Conservation (phyloP, 2,888 invertebrate species). For the Hipparchia semele region DNA sequence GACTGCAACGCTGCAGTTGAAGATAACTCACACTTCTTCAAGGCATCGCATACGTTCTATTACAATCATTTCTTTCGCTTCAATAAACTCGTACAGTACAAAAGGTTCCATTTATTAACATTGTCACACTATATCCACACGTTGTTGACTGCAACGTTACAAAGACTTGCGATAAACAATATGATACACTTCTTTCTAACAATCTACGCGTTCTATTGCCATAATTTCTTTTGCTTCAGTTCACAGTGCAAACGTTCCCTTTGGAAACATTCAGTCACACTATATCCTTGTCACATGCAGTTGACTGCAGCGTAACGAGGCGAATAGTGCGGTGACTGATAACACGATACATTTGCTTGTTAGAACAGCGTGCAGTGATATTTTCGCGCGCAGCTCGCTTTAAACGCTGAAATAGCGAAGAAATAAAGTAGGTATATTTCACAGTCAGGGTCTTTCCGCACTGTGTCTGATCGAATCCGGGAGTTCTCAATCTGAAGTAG, state of each 20-base stretch:
- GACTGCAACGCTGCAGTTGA: background rate
- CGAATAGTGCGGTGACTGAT: slow-evolving; percentile 35
- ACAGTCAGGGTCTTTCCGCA: background rate
- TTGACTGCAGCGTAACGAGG: slow-evolving; percentile 39
- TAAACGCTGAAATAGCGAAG: slow-evolving; percentile 12
- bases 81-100: background rate
- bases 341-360: slow-evolving; percentile 38
- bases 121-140: background rate
- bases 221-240: slow-evolving; percentile 1
- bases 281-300: slow-evolving; percentile 39
- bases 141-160: background rate
- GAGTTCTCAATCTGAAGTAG: no score
- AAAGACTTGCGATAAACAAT: background rate
- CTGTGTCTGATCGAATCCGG: no score
- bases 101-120: background rate
- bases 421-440: background rate
- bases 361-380: slow-evolving; percentile 20
- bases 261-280: slow-evolving; percentile 31
- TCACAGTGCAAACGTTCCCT: slow-evolving; percentile 5
- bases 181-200: background rate
- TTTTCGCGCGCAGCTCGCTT: slow-evolving; percentile 5
- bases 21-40: no score
- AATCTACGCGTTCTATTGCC: background rate
- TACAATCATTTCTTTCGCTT: background rate
- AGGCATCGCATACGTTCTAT: no score